These are phyloP conservation scores for Sphenopsis melanotis DNA, from an alignment of 2,797 vertebrate species.

Conservation along the genomic window DNA sequence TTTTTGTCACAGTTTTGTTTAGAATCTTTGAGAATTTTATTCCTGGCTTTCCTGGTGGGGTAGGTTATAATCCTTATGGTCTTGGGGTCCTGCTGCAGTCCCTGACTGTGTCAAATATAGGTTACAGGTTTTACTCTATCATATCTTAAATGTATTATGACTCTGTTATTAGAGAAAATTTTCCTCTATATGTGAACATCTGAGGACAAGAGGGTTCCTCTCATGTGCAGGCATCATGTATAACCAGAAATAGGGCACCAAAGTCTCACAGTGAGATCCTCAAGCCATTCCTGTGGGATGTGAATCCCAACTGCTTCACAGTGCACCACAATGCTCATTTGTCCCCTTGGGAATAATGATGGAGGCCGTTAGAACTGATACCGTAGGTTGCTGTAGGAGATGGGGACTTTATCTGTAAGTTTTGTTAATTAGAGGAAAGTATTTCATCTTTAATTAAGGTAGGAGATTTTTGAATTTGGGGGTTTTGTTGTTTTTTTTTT, in stretches of 20 bases:
- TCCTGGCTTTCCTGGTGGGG: background rate
- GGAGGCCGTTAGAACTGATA: fast-evolving
- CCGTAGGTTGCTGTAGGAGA: background rate
- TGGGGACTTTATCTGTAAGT: background rate
- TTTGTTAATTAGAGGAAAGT: background rate
- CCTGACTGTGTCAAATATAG: background rate
- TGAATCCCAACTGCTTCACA: background rate
- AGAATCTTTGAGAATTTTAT: background rate
- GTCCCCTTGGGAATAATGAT: background rate
- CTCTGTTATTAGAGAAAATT: background rate
- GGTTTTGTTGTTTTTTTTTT: fast-evolving
- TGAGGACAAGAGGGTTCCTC: background rate
- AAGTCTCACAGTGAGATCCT: background rate
- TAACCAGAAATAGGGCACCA: background rate
- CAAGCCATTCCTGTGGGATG: background rate
- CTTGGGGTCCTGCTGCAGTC: background rate
- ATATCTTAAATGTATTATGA: background rate
- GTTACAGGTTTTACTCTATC: background rate
- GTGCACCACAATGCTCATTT: background rate
- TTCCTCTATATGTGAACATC: fast-evolving
- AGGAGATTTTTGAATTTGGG: fast-evolving
- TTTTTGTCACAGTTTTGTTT: background rate
- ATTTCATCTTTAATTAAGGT: background rate
- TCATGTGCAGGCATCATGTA: background rate
- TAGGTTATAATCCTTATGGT: background rate